Conservation (phyloP, 2,888 invertebrate species). For the Limnephilus auricula region DNA sequence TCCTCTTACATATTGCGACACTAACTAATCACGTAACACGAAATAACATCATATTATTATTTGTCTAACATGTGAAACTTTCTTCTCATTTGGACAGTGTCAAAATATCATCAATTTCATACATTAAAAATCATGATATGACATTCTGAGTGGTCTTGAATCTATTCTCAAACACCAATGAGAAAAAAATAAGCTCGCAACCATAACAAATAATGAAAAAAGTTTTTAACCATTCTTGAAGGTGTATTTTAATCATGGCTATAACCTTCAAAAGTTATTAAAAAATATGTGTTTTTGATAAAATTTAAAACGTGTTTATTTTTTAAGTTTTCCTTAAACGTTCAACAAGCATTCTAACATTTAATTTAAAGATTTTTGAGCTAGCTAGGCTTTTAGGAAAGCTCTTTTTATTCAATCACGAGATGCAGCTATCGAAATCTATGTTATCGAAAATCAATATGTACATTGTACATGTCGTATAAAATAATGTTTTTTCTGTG, state of each 20-base stretch:
- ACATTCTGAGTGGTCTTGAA: background rate
- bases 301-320: background rate
- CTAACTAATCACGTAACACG: background rate
- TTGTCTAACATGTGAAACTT: background rate
- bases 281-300: too few species aligned
- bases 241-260: too few species aligned
- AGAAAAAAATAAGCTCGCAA: background rate
- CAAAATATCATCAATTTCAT: background rate
- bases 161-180: background rate
- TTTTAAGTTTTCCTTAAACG: background rate
- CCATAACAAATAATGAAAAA: background rate
- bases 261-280: too few species aligned
- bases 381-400: too few species aligned
- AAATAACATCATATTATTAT: background rate
- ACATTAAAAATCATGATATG: background rate
- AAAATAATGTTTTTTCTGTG: background rate
- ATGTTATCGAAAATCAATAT: background rate
- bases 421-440: background rate
- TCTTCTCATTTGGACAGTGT: slow-evolving; percentile 2
- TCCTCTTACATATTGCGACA: background rate
- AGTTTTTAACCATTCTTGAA: too few species aligned
- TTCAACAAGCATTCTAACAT: background rate
- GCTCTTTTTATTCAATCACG: background rate
- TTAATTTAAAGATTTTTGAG: too few species aligned
- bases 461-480: background rate